A percentile compares a stretch with the other conserved stretches of the same genome.
Conservation (phyloP, 2,888 invertebrate species). For the Bimastos eiseni region DNA sequence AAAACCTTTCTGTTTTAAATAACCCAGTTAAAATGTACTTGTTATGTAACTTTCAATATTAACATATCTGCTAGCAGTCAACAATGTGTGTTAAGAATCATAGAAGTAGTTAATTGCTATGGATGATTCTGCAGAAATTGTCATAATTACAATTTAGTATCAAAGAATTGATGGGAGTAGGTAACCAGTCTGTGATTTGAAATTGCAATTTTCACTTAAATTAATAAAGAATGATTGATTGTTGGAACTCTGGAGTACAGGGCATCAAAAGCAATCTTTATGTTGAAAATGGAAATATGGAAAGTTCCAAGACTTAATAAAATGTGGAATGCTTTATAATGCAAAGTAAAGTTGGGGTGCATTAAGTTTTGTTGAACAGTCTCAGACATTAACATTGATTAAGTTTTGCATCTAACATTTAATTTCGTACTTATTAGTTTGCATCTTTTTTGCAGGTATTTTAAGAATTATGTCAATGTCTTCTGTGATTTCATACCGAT, state of each 20-base stretch:
- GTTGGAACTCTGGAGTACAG: not conserved
- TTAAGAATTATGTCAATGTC: conserved; percentile 74
- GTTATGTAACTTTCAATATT: too few relatives aligned
- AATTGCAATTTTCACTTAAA: not conserved
- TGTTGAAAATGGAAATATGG: not conserved
- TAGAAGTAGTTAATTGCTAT: too few relatives aligned
- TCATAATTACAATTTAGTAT: too few relatives aligned
- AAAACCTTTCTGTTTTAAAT: too few relatives aligned
- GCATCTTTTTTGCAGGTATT: conserved; percentile 60
- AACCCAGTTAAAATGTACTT: too few relatives aligned
- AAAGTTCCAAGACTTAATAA: not conserved
- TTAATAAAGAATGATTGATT: not conserved
- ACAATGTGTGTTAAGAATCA: too few relatives aligned
- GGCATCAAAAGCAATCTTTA: not conserved
- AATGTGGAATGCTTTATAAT: not conserved
- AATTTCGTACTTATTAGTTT: not conserved
- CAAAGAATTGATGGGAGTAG: not conserved
- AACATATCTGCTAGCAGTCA: too few relatives aligned
- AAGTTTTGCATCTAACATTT: not conserved
- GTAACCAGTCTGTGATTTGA: not conserved
- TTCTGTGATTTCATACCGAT: conserved; percentile 94
- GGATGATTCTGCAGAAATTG: too few relatives aligned
- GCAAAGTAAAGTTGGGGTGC: not conserved
- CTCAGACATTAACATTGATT: not conserved
- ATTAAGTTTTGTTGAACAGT: not conserved